Base-by-base conservation (phyloP, 2,113 vertebrate species). In the Platysternon megacephalum region DNA sequence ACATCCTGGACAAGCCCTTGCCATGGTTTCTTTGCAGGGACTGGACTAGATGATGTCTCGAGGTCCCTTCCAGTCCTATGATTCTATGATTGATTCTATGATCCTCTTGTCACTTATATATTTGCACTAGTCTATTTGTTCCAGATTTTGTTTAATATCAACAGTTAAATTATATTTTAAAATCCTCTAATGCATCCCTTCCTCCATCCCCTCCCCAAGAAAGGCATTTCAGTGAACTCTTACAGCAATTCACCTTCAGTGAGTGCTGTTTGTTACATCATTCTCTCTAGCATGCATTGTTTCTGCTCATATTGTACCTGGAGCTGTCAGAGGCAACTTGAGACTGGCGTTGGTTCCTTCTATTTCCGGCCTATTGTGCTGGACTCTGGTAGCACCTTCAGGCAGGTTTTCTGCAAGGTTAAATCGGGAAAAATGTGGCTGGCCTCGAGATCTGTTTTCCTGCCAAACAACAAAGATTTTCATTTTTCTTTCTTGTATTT, bases 261-360 rank as follows among this genome's bases (percentile, higher is more conserved):
- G 24, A 19, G 28, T 21, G 13, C 52, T 49, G 79, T 79, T 84
- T 49, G 52, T 79, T 61, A 81, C 35, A 88, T 10, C 48, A 55
- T 61, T 1, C 11, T 52, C 68, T 46, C 72, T 44, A 51, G 26
- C 48, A 72, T 17, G 29, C 46, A n/a, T 11, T 6, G 7, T 79
- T 5, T 3, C 52, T 65, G 11, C 53, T 35, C 49, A 79, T 58
- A 68, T 32, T 88, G 76, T 98, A 99, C 99, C 99, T 98, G 98
- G 85, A 11, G 99, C 98, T 68, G 99, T 99, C 98, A 99, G 98
- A 86, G 99, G 99, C 82, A 99, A 93, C 81, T 98, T 98, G 90
- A 98, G 98, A 32, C 97, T 10, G 0, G 84, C 52, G 94, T 93
- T 82, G 89, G 97, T 86, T 95, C 97, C 94, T 98, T 98, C 95